Base-by-base conservation (phyloP, 2,113 vertebrate species). In the Dicrurus megarhynchus region DNA sequence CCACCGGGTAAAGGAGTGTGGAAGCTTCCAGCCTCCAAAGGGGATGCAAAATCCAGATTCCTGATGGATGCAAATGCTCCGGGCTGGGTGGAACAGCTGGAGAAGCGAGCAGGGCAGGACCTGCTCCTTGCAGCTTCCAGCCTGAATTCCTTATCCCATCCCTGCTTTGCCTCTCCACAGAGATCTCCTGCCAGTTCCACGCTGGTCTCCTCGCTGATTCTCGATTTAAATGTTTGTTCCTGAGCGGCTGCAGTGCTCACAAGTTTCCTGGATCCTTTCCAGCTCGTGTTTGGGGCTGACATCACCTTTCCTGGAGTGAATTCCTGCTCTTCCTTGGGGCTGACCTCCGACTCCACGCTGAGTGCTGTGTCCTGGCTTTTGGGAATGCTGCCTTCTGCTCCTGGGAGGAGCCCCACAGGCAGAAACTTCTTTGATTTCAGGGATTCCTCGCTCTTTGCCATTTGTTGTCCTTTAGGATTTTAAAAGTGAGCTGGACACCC, bases 1-100 rank as follows among this genome's bases (percentile, higher is more conserved):
- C 19, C 39, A 7, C 15, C 1, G 2, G 0, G 0, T 17, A 0
- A 37, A 28, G 37, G 30, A 14, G 22, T 0, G 0, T 18, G 39
- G 87, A 11, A 11, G 19, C 56, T 20, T 32, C 60, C 73, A 37
- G 35, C 11, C 44, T 47, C 4, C 7, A 9, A 3, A 5, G 37
- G 39, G 37, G 39, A 33, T 78, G 56, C 39, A 67, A 71, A 92
- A 32, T 19, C 8, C 53, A 10, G 26, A 13, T 83, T 63, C 47
- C 22, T 39, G 52, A 3, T 8, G 27, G 90, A 19, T 92, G 67
- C 50, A 73, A 75, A 73, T 19, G 63, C 79, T 65, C n/a, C 0
- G 3, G 42, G 39, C 70, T 49, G 65, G 69, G 69, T 39, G 70
- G 81, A 41, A 16, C 16, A 56, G 82, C 84, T 32, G 85, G 85